Evolutionary conservation across 2,888 invertebrate genomes (phyloP).

Genomic region (Eupithecia dodoneata): DNA sequence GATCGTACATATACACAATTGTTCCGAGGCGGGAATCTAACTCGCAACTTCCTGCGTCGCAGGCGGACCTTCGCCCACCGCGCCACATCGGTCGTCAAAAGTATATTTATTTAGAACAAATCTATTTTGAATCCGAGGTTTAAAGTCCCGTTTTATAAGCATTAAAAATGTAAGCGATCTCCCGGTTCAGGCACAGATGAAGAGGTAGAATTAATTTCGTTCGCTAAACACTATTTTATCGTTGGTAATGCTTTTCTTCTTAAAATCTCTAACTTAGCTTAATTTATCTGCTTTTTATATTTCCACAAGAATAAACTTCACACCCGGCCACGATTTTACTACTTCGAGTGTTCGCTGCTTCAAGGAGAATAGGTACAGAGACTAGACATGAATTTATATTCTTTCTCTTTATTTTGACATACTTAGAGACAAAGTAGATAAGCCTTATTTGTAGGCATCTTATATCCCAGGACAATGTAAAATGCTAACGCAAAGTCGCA

Average conservation of each 20-base stretch:
- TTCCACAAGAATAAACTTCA: not conserved
- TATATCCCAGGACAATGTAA: not conserved
- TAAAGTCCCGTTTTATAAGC: not conserved
- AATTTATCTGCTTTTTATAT: not conserved
- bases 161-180: not conserved
- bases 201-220: not conserved
- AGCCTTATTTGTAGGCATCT: not conserved
- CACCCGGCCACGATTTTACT: not conserved
- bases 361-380: not conserved
- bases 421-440: not conserved
- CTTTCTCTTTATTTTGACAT: not conserved
- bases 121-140: not conserved
- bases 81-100: too few relatives aligned
- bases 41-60: too few relatives aligned
- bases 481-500: not conserved
- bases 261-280: not conserved
- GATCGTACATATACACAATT: too few relatives aligned
- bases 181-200: not conserved
- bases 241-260: not conserved
- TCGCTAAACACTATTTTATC: not conserved
- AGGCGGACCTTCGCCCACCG: too few relatives aligned
- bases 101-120: not conserved
- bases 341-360: not conserved
- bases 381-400: not conserved
- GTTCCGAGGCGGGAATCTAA: too few relatives aligned